phyloP scores from a whole-genome alignment of 1,140 invertebrate species.

The Zeugodacus cucurbitae region DNA sequence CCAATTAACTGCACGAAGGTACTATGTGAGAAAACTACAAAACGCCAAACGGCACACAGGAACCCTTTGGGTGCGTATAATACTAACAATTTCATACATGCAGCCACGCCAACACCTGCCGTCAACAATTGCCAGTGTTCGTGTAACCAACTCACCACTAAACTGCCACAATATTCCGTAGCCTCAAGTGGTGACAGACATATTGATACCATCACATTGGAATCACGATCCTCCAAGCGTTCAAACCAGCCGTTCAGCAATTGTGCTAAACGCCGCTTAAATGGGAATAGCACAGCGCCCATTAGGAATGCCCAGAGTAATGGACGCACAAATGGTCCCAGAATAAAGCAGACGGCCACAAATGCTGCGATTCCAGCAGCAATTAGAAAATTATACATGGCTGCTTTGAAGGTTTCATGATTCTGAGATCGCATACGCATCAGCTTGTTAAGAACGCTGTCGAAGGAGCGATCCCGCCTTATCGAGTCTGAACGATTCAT shows the following conservation, averaged over 20 bases:
- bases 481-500: conserved; percentile 63
- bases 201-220: conserved; percentile 74
- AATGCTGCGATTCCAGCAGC: conserved; percentile 80
- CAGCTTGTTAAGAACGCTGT: conserved; percentile 60
- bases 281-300: conserved; percentile 87
- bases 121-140: conserved; percentile 70
- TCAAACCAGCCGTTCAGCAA: conserved; percentile 77
- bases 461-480: conserved; percentile 61
- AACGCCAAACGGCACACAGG: conserved; percentile 66
- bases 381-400: conserved; percentile 87
- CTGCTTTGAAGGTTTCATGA: conserved; percentile 76
- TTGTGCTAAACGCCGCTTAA: conserved; percentile 78
- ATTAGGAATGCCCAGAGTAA: conserved; percentile 94
- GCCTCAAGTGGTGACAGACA: conserved; percentile 76
- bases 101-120: conserved; percentile 52
- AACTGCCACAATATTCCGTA: conserved; percentile 75
- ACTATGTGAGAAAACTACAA: conserved; percentile 62
- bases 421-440: conserved; percentile 60
- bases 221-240: conserved; percentile 69
- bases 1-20: conserved; percentile 67
- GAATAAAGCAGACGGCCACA: conserved; percentile 77
- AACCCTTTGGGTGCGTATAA: conserved; percentile 71
- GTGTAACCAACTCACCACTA: conserved; percentile 71
- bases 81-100: conserved; percentile 63
- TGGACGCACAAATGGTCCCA: conserved; percentile 92